phyloP scores from a whole-genome alignment of 2,113 vertebrate species.

The Nyctereutes procyonoides region DNA sequence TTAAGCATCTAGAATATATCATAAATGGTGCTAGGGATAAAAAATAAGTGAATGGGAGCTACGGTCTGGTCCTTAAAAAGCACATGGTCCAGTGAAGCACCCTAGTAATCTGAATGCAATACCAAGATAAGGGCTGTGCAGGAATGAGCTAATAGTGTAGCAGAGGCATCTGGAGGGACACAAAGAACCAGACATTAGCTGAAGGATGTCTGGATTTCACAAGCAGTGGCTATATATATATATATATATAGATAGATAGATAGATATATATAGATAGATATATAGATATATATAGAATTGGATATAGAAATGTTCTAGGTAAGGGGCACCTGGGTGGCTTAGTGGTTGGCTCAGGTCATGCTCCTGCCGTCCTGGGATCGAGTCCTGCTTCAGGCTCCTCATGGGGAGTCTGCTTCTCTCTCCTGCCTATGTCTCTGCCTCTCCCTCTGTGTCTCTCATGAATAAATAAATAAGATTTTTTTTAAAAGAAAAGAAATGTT shows the following conservation, averaged over 20 bases:
- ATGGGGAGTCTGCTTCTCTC: no score
- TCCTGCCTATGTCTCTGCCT: no score
- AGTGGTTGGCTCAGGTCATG: no score
- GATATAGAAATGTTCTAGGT: not conserved
- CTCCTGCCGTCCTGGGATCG: no score
- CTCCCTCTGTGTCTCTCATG: no score
- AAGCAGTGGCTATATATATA: not conserved
- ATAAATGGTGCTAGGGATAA: not conserved
- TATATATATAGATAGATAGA: no score
- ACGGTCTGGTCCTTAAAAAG: not conserved
- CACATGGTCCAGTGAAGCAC: not conserved
- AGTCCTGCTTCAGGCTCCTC: no score
- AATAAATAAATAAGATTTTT: no score
- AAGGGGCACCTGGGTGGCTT: not conserved
- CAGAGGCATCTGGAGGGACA: not conserved
- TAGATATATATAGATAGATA: no score
- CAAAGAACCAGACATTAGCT: not conserved
- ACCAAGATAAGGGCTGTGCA: not conserved
- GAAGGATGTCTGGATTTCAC: not conserved
- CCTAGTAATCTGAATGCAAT: not conserved
- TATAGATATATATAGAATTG: no score
- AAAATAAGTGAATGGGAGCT: not conserved
- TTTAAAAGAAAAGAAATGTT: not conserved
- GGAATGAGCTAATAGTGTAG: not conserved
- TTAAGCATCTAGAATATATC: not conserved